phyloP scores from a whole-genome alignment of 2,888 invertebrate species.

The Melinaea menophilus region DNA sequence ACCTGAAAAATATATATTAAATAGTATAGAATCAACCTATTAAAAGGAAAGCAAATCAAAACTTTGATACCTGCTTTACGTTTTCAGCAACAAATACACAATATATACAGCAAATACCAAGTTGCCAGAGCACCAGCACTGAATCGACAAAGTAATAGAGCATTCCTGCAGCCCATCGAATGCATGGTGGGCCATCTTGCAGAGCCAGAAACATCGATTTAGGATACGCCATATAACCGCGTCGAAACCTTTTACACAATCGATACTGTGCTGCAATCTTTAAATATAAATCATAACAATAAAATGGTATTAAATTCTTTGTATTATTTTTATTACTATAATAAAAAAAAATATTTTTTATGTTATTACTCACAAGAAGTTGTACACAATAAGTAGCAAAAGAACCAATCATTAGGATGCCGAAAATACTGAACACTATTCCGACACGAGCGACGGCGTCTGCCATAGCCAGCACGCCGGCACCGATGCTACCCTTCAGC shows the following conservation, averaged over 20 bases:
- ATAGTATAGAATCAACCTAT: not conserved
- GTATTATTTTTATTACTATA: not conserved
- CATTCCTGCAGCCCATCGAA: constrained; percentile 67
- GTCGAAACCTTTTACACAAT: constrained; percentile 66
- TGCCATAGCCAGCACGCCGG: constrained; percentile 96
- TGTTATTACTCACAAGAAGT: constrained; percentile 75
- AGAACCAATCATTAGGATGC: constrained; percentile 79
- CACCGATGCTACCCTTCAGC: constrained; percentile 95
- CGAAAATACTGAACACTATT: constrained; percentile 78
- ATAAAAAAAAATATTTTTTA: too few relatives aligned
- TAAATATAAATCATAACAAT: not conserved
- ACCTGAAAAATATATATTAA: constrained; percentile 52
- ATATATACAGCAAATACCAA: constrained; percentile 94
- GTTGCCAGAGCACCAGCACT: constrained; percentile 85
- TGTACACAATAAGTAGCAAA: constrained; percentile 87
- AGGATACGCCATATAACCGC: constrained; percentile 85
- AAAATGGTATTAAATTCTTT: not conserved
- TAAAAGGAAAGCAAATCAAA: not conserved
- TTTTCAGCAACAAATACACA: constrained; percentile 87
- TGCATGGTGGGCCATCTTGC: constrained; percentile 78
- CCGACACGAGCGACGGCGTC: constrained; percentile 75
- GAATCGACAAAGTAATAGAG: constrained; percentile 76
- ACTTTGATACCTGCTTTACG: constrained; percentile 72
- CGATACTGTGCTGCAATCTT: constrained; percentile 78
- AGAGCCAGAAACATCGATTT: constrained; percentile 85